These are phyloP conservation scores for Rhinogobio ventralis DNA, from an alignment of 2,797 vertebrate genomes.

Conservation along the genomic window DNA sequence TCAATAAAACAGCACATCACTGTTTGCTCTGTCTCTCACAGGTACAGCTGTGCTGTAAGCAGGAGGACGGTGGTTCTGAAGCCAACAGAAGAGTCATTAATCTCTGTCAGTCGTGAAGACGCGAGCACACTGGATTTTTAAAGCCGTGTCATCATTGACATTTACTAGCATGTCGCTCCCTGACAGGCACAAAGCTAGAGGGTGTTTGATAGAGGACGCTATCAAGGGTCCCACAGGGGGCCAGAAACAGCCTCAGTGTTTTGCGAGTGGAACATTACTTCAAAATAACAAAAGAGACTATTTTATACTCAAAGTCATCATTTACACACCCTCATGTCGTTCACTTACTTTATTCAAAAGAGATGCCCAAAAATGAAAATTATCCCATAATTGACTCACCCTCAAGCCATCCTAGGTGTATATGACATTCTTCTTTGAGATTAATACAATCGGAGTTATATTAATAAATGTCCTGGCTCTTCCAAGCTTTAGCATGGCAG, in stretches of 20 bases:
- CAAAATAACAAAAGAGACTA: neutral
- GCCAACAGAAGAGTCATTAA: slow-evolving; percentile 37
- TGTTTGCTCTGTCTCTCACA: neutral
- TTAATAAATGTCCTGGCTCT: too few relatives aligned
- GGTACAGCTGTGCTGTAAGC: neutral
- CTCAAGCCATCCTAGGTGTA: too few relatives aligned
- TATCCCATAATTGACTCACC: too few relatives aligned
- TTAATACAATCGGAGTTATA: too few relatives aligned
- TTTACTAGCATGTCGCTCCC: slow-evolving; percentile 28
- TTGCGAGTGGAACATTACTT: neutral
- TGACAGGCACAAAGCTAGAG: neutral
- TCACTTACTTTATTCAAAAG: neutral
- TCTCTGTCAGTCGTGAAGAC: slow-evolving; percentile 24
- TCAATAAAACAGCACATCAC: neutral
- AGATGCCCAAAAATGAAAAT: neutral
- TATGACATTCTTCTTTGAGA: too few relatives aligned
- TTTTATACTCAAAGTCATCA: neutral
- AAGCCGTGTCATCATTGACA: slow-evolving; percentile 14
- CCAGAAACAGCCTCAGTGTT: neutral
- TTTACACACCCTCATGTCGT: neutral
- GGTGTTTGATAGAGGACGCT: slow-evolving; percentile 9
- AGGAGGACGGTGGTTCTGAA: neutral
- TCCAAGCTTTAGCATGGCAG: too few relatives aligned
- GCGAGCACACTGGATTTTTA: slow-evolving; percentile 8
- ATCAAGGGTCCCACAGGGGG: neutral